Conservation (phyloP, 2,797 vertebrate species). For the Phyllotis vaccarum region DNA sequence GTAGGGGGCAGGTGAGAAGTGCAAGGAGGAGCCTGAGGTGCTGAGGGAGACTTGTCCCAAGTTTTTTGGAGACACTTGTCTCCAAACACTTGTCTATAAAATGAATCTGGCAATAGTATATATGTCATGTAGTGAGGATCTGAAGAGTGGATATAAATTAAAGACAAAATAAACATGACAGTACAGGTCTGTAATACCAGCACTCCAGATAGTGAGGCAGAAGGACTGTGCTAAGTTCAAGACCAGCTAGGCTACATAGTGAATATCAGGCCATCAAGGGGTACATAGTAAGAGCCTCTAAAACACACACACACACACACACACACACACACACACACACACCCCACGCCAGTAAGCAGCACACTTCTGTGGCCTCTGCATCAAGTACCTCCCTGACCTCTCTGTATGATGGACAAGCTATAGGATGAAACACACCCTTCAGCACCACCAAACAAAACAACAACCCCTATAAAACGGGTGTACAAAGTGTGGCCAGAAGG, state of each 20-base stretch:
- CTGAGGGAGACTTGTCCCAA: neutral
- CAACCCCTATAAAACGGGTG: neutral
- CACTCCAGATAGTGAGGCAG: neutral
- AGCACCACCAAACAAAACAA: neutral
- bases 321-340: neutral
- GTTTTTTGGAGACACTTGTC: fast-evolving
- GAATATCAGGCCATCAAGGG: neutral
- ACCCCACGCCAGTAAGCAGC: neutral
- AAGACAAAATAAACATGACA: neutral
- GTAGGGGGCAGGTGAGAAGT: neutral
- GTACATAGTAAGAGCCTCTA: neutral
- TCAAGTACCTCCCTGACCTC: neutral
- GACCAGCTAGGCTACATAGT: neutral
- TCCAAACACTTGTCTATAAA: neutral
- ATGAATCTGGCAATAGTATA: neutral
- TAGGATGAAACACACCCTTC: neutral
- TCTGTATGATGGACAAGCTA: neutral
- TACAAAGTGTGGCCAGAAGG: neutral
- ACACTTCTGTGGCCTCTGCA: neutral
- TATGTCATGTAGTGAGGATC: neutral
- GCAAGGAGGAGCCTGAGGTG: neutral
- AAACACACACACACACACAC: neutral
- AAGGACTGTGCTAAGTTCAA: neutral
- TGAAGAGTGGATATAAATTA: neutral
- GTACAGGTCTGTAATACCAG: neutral